These are phyloP conservation scores for Pachymerium ferrugineum DNA, from an alignment of 2,888 invertebrate species.

Conservation along the genomic window DNA sequence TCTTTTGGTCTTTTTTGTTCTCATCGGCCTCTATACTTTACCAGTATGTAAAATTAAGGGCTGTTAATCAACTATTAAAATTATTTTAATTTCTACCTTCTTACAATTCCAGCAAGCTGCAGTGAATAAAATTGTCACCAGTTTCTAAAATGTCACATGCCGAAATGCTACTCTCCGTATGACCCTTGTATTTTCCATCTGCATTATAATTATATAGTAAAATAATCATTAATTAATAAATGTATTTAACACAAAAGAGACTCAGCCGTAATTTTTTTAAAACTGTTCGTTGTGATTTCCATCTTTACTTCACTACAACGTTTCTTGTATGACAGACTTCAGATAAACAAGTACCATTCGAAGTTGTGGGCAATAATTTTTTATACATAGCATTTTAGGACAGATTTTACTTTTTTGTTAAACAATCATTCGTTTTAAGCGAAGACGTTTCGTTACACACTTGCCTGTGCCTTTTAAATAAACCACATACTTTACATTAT, in stretches of 20 bases:
- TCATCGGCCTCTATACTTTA: slow-evolving; percentile 49
- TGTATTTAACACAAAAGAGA: no score
- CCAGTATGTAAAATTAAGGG: slow-evolving; percentile 45
- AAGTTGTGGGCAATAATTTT: no score
- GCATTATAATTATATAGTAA: not conserved
- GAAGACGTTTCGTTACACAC: no score
- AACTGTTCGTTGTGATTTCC: no score
- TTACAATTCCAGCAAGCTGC: slow-evolving; percentile 28
- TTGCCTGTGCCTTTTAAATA: no score
- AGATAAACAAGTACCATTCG: not conserved
- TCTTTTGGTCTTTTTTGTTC: slow-evolving; percentile 46
- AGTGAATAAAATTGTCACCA: not conserved
- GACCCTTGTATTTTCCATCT: not conserved
- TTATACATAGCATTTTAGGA: no score
- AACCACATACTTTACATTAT: not conserved
- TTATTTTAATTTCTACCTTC: not conserved
- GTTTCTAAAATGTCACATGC: not conserved
- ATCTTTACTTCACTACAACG: no score
- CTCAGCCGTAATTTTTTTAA: no score
- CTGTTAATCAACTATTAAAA: not conserved
- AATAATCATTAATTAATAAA: not conserved
- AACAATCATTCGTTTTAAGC: no score
- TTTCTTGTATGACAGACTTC: not conserved
- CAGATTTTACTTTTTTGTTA: no score
- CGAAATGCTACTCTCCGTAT: not conserved